A percentile compares a stretch with the other conserved stretches of the same genome.
phyloP scores from a whole-genome alignment of 2,113 vertebrate genomes.

The Sylvietta virens region DNA sequence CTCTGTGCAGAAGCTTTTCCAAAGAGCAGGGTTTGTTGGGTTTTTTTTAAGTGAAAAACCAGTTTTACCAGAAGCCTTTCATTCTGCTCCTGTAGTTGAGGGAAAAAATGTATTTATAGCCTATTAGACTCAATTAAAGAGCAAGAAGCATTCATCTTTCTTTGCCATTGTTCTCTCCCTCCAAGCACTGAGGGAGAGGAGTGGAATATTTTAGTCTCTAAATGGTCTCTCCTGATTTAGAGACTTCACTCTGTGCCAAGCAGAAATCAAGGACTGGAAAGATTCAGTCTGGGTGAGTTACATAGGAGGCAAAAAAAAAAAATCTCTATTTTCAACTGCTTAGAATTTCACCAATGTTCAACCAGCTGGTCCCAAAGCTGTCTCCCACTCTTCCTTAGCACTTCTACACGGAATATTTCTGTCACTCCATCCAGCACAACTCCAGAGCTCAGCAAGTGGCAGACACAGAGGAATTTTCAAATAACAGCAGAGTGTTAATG shows the following conservation, averaged over 20 bases:
- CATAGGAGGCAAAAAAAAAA: not conserved
- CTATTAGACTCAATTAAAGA: not conserved
- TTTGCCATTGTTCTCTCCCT: not conserved
- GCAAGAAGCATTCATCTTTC: not conserved
- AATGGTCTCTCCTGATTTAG: slow-evolving; percentile 1
- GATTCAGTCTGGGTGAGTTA: not conserved
- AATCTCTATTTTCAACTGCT: not conserved
- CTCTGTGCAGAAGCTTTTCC: not conserved
- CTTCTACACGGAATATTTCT: not conserved
- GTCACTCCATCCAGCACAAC: not conserved
- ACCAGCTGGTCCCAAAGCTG: not conserved
- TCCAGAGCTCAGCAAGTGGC: not conserved
- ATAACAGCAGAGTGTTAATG: fast-evolving
- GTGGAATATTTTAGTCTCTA: not conserved
- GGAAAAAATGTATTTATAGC: slow-evolving; percentile 17
- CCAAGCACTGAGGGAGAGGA: not conserved
- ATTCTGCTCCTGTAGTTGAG: not conserved
- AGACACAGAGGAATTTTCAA: not conserved
- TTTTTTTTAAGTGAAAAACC: not conserved
- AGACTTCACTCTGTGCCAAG: not conserved
- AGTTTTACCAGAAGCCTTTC: not conserved
- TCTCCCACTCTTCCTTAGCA: not conserved
- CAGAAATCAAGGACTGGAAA: not conserved
- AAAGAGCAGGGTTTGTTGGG: not conserved
- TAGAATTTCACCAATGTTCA: not conserved